Evolutionary conservation across 2,888 invertebrate species (phyloP), one percentile per base, ranked within the genome.

Genomic region (Bembecia ichneumoniformis): DNA sequence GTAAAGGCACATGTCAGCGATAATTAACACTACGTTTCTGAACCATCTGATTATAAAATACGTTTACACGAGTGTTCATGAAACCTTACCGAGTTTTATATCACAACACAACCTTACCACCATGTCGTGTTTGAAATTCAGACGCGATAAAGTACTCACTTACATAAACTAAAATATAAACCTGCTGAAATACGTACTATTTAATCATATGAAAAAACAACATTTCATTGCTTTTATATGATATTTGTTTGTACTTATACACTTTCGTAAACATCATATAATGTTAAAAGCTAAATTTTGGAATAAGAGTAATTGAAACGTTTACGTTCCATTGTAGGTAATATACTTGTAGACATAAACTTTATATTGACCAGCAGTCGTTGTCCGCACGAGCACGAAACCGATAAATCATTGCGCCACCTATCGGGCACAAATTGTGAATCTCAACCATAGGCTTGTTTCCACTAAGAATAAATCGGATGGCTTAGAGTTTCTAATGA

Each of bases 21-120:
- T 66, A 68, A 69, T 73, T 66, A 67, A 66, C 66, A 65, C 55
- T 50, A 55, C 55, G 58, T 62, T 66, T 64, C 55, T 54, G 61
- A 64, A 59, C 52, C 61, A 71, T 68, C 65, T 66, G 68, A 69
- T 74, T 49, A 40, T 9, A 40, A 40, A 40, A 40, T 40, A 13
- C 40, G 40, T 13, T 13, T 40, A 3, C 14, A 40, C 14, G 40
- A 40, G 28, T 14, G 11, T 40, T 40, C 14, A 14, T 40, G 14
- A 40, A 40, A 40, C 40, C 14, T 40, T 40, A 13, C 40, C 4
- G 14, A 13, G 40, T 28, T 28, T 28, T 28, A 28, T 28, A 28
- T 28, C 9, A 28, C 28, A 28, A 28, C 28, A 28, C 28, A 3
- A 28, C 28, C 28, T 28, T 28, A 28, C 28, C 28, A 9, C 28